phyloP scores from a whole-genome alignment of 2,797 vertebrate genomes.

The Pagetopsis macropterus region DNA sequence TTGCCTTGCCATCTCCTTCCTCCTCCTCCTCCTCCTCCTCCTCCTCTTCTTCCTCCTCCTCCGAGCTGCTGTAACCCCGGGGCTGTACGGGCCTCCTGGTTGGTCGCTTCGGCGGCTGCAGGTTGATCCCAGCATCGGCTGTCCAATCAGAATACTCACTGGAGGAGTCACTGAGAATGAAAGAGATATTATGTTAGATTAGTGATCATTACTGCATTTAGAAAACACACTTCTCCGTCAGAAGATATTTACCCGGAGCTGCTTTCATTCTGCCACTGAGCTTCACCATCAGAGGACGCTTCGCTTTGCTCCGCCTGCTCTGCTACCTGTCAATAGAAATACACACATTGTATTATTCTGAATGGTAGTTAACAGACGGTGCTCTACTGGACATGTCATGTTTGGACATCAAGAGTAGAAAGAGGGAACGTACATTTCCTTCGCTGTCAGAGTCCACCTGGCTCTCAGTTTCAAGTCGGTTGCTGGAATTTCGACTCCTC shows the following conservation, averaged over 20 bases:
- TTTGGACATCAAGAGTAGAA: not conserved
- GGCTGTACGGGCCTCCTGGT: constrained; percentile 88
- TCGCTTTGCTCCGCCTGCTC: constrained; percentile 88
- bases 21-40: constrained; percentile 83
- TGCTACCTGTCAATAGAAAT: constrained; percentile 81
- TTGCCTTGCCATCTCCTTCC: constrained; percentile 63
- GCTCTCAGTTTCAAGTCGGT: constrained; percentile 69
- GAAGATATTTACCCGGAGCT: constrained; percentile 88
- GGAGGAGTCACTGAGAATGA: constrained; percentile 88
- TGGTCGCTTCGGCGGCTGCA: constrained; percentile 95
- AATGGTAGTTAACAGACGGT: not conserved
- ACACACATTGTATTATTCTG: constrained; percentile 2
- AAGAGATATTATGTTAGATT: constrained; percentile 13
- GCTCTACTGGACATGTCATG: not conserved
- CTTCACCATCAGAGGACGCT: constrained; percentile 88
- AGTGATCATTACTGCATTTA: not conserved
- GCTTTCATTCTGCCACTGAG: constrained; percentile 94
- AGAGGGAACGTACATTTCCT: constrained; percentile 82
- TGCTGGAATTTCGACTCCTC: constrained; percentile 64
- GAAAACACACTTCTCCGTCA: not conserved
- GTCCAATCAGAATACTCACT: constrained; percentile 99
- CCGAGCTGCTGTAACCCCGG: constrained; percentile 91
- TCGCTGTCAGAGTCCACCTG: constrained; percentile 88
- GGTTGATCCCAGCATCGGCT: constrained; percentile 97
- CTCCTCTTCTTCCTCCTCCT: constrained; percentile 81